A percentile compares a stretch with the other conserved stretches of the same genome.
Conservation (phyloP, 2,113 vertebrate species). For the Corythoichthys intestinalis region DNA sequence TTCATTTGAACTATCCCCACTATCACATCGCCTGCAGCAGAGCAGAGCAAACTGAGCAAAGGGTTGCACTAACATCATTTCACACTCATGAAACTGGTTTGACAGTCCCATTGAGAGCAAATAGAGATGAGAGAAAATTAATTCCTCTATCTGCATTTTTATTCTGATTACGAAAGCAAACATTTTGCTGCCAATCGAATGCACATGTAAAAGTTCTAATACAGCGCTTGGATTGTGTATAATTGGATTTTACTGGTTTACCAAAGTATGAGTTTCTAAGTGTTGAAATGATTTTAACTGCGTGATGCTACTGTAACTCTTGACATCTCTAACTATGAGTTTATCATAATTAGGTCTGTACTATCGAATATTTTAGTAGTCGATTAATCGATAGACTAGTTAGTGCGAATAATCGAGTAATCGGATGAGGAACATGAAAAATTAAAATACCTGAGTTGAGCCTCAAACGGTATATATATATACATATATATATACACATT, state of each 20-base stretch:
- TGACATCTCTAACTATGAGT: not conserved
- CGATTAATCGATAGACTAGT: no score
- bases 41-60: slow-evolving; percentile 34
- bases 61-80: slow-evolving; percentile 22
- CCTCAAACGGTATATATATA: no score
- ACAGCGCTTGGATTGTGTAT: no score
- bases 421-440: no score
- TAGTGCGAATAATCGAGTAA: no score
- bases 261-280: not conserved
- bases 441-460: no score
- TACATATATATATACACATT: no score
- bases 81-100: slow-evolving; percentile 18
- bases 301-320: not conserved
- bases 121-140: slow-evolving; percentile 1
- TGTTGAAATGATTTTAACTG: not conserved
- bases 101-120: slow-evolving; percentile 1
- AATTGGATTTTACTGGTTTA: not conserved
- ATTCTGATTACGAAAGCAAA: not conserved
- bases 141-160: not conserved
- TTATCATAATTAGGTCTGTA: not conserved
- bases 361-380: no score
- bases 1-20: slow-evolving; percentile 16
- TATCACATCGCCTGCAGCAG: slow-evolving; percentile 35
- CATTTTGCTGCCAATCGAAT: not conserved
- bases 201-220: not conserved